Evolutionary conservation across 2,113 vertebrate species (phyloP).

Genomic region (Piaya cayana): DNA sequence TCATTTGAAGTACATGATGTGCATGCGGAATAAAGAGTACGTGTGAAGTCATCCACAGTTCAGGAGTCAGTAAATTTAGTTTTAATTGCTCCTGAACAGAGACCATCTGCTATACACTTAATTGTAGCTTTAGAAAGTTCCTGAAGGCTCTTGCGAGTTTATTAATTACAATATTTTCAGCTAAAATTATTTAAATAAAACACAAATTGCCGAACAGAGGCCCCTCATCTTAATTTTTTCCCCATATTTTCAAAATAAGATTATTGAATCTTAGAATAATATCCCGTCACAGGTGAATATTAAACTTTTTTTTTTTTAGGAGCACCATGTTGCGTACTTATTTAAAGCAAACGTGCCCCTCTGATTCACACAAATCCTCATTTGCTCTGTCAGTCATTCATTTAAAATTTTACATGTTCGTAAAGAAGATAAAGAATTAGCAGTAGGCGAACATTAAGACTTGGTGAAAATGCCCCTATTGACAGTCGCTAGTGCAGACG

Average conservation of each 20-base stretch:
- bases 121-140: constrained; percentile 21
- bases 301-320: neutral
- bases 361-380: neutral
- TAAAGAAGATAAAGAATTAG: neutral
- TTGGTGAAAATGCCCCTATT: neutral
- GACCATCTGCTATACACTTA: constrained; percentile 30
- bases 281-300: neutral
- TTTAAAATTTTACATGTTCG: neutral
- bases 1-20: neutral
- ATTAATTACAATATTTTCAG: neutral
- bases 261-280: neutral
- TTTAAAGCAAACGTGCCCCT: neutral
- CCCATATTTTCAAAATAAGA: neutral
- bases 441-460: neutral
- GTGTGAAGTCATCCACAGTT: neutral
- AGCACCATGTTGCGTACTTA: neutral
- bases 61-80: constrained; percentile 47
- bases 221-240: neutral
- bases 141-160: neutral
- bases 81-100: constrained; percentile 49
- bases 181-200: neutral
- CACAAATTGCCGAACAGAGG: neutral
- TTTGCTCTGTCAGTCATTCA: neutral
- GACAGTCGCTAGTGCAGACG: neutral
- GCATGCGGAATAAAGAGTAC: neutral